A percentile compares a stretch with the other conserved stretches of the same genome.
These are phyloP conservation scores for Leucozona laternaria DNA, from an alignment of 2,888 invertebrate genomes.

Conservation along the genomic window DNA sequence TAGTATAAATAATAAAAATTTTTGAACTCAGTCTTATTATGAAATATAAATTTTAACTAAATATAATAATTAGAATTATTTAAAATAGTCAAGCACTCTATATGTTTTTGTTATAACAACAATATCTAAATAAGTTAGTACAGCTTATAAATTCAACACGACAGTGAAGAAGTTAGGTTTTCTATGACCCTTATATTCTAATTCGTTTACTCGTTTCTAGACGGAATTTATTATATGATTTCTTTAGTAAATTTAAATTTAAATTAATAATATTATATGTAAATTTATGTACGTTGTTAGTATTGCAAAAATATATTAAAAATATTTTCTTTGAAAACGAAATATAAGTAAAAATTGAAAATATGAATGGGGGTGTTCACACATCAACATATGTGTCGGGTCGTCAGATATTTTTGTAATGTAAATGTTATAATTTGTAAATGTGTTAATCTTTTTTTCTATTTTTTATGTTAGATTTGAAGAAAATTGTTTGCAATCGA, in stretches of 20 bases:
- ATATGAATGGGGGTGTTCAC: no score
- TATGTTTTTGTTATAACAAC: constrained; percentile 6
- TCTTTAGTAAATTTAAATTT: background rate
- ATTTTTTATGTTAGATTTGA: no score
- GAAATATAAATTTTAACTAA: constrained; percentile 69
- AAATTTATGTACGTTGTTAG: background rate
- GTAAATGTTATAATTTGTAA: no score
- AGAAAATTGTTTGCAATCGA: no score
- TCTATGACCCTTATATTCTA: constrained; percentile 45
- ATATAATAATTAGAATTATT: constrained; percentile 25
- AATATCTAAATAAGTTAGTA: constrained; percentile 12
- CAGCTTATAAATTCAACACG: constrained; percentile 34
- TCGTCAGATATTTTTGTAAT: no score
- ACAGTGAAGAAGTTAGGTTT: constrained; percentile 15
- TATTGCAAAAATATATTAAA: no score
- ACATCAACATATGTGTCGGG: no score
- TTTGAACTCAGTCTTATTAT: constrained; percentile 72
- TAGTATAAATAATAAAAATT: constrained; percentile 40
- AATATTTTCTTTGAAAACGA: background rate
- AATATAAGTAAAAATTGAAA: no score
- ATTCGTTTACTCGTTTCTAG: constrained; percentile 65
- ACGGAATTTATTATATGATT: constrained; percentile 40
- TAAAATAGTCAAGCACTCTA: background rate
- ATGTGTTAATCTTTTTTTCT: no score
- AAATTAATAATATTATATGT: no score